phyloP scores from a whole-genome alignment of 2,113 vertebrate genomes.

The human (Homo sapiens) region DNA sequence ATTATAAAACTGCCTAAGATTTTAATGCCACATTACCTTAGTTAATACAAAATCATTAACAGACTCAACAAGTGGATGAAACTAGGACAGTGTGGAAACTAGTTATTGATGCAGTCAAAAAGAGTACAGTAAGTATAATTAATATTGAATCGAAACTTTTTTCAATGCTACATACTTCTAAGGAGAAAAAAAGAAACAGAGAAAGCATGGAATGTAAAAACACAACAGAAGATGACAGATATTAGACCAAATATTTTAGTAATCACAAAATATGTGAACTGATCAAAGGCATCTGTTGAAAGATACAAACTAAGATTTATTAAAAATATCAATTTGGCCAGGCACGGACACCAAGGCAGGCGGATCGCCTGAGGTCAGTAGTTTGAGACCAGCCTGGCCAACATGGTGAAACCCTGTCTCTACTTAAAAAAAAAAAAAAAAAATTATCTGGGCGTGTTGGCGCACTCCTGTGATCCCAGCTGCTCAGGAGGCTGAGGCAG shows the following conservation, averaged over 20 bases:
- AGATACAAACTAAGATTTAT: not conserved
- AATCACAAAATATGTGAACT: not conserved
- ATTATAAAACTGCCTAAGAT: not conserved
- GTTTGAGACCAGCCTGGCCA: no score
- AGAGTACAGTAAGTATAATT: not conserved
- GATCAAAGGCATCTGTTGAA: not conserved
- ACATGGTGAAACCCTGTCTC: no score
- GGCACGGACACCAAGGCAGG: no score
- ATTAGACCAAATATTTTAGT: not conserved
- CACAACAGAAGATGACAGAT: not conserved
- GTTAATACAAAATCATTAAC: not conserved
- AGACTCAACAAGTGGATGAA: not conserved
- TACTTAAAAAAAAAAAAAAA: no score
- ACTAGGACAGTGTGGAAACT: not conserved
- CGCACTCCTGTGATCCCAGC: no score
- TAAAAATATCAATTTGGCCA: slow-evolving; percentile 10
- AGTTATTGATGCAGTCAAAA: not conserved
- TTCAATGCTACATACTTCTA: not conserved
- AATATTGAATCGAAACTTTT: not conserved
- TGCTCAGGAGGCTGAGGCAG: no score
- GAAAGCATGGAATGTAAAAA: not conserved
- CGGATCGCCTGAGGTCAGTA: no score
- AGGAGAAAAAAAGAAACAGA: not conserved
- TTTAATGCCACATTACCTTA: not conserved
- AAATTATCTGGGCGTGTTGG: no score